Evolutionary conservation across 2,797 vertebrate species (phyloP).

Genomic region (Crocidura indochinensis): DNA sequence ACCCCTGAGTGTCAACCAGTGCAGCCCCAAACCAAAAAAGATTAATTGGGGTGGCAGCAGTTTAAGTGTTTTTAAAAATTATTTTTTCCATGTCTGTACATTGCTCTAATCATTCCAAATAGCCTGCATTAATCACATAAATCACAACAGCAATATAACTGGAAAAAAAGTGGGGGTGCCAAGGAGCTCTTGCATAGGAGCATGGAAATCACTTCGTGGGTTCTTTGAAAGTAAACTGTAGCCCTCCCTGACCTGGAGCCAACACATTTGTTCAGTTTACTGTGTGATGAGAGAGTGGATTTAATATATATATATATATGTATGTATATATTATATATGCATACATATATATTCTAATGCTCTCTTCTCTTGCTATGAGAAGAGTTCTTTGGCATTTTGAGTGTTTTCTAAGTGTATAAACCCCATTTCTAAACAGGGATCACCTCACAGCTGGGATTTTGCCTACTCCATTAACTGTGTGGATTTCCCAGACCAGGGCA

Average conservation of each 20-base stretch:
- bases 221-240: slow-evolving; percentile 45
- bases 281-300: not conserved
- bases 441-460: not conserved
- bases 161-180: not conserved
- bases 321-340: not conserved
- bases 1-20: no score
- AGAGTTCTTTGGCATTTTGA: not conserved
- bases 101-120: slow-evolving; percentile 52
- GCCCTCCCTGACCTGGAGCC: not conserved
- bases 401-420: not conserved
- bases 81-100: slow-evolving; percentile 16
- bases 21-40: no score
- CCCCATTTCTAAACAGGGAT: not conserved
- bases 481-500: not conserved
- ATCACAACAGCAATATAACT: slow-evolving; percentile 33
- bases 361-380: not conserved
- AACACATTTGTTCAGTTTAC: not conserved
- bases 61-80: slow-evolving; percentile 39
- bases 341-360: not conserved
- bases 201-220: not conserved
- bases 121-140: slow-evolving; percentile 25
- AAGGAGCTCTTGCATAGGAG: no score
- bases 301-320: no score
- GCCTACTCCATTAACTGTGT: not conserved
- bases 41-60: not conserved